Percentiles rank a stretch among this genome's conserved stretches.
Evolutionary conservation across 1,140 invertebrate genomes (phyloP).

Genomic region (Bombus terrestris): DNA sequence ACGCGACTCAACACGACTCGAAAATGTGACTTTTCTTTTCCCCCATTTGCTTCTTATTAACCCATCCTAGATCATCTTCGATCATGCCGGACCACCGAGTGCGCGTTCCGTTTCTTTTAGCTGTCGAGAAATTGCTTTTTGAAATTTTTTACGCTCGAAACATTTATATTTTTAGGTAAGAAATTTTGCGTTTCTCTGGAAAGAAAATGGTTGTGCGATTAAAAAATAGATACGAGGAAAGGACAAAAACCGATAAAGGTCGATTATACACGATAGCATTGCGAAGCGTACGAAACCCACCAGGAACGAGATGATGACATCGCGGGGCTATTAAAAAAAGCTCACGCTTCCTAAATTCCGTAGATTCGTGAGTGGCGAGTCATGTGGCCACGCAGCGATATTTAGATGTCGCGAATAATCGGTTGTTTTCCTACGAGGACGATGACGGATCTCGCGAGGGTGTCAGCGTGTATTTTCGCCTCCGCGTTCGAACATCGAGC

Average conservation of each 20-base stretch:
- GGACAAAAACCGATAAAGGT: neutral
- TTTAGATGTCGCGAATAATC: slow-evolving; percentile 58
- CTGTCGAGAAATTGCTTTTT: neutral
- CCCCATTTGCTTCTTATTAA: neutral
- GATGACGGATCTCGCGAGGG: slow-evolving; percentile 58
- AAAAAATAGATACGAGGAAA: neutral
- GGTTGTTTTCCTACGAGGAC: slow-evolving; percentile 53
- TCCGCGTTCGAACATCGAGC: neutral
- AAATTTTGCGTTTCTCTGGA: neutral
- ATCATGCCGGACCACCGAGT: neutral
- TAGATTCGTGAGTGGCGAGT: slow-evolving; percentile 67
- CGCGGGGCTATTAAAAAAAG: slow-evolving; percentile 65
- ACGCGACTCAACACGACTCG: slow-evolving; percentile 19
- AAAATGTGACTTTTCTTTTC: neutral
- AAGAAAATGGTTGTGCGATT: neutral
- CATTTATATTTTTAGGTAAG: neutral
- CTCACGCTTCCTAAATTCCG: slow-evolving; percentile 67
- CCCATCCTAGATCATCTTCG: neutral
- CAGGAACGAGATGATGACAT: slow-evolving; percentile 52
- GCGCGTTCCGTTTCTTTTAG: neutral
- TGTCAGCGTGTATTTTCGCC: slow-evolving; percentile 44
- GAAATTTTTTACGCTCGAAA: neutral
- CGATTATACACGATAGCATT: neutral
- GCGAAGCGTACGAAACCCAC: slow-evolving; percentile 30
- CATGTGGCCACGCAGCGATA: slow-evolving; percentile 62